Evolutionary conservation across 1,140 invertebrate genomes (phyloP).

Genomic region (Oedothorax gibbosus): DNA sequence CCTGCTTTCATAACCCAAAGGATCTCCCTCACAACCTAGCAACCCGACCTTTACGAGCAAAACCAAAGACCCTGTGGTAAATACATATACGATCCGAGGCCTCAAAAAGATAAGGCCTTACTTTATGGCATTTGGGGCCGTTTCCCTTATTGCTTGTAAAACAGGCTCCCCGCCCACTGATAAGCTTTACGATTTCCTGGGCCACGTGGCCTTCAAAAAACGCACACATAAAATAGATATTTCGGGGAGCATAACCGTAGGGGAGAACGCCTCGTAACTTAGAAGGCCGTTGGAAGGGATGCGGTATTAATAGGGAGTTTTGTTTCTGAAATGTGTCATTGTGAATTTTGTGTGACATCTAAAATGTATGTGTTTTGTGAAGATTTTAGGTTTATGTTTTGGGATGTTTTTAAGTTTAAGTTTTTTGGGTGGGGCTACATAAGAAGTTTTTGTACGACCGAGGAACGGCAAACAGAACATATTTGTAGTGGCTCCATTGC

Average conservation of each 20-base stretch:
- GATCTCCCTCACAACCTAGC: conserved; percentile 36
- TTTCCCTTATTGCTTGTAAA: conserved; percentile 61
- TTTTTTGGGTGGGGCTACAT: no score
- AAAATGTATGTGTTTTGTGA: no score
- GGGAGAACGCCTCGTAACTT: conserved; percentile 29
- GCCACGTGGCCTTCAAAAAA: conserved; percentile 29
- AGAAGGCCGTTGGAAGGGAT: background rate
- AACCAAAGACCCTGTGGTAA: conserved; percentile 49
- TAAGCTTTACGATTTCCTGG: conserved; percentile 60
- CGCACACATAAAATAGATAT: background rate
- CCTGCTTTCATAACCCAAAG: background rate
- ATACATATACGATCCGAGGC: conserved; percentile 19
- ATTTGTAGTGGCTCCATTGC: no score
- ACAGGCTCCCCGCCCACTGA: conserved; percentile 50
- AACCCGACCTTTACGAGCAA: conserved; percentile 47
- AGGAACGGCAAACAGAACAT: no score
- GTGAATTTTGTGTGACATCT: no score
- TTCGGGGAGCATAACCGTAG: conserved; percentile 30
- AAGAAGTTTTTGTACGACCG: no score
- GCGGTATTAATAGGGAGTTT: no score
- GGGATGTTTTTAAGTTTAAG: no score
- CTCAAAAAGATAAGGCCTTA: conserved; percentile 39
- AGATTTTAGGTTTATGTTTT: no score
- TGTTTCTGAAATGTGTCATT: no score
- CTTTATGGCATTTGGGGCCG: conserved; percentile 51